Evolutionary conservation across 2,113 vertebrate species (phyloP), one percentile per base, ranked within the genome.

Genomic region (Platichthys stellatus): DNA sequence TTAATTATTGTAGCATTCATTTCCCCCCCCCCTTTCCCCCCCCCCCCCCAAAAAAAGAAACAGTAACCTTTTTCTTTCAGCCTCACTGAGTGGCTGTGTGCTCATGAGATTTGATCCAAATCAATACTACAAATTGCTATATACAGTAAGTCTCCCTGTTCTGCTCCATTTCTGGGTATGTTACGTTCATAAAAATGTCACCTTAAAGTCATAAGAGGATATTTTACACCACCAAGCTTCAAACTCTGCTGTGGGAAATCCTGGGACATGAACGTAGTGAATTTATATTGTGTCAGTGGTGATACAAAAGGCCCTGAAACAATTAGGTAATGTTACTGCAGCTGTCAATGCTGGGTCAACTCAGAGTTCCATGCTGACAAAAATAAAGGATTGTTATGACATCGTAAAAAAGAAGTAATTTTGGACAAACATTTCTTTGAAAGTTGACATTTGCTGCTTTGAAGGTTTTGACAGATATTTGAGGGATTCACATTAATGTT

Each of bases 1-100:
- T 80, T 12, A 66, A 69, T 74, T 1, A 54, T 76, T 35, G 69
- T n/a, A 35, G 59, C 59, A 51, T 45, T 18, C 21, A 35, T 51
- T 51, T 51, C 47, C 26, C 26, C 26, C 26, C 4, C 26, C 26
- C 26, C 4, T 51, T 17, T 3, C 26, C 26, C 26, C 4, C 26
- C 26, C 26, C 4, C 23, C 23, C 23, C 47, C 47, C 0, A 13
- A 43, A 43, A 13, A 43, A 43, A 13, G 3, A 11, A 43, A 43
- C 12, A 43, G 40, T 43, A 43, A 43, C 40, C 40, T 43, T 43
- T 43, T 43, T 43, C 40, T 43, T 43, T 13, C 40, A 43, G 40
- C 11, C 38, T 43, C 40, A 13, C 12, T 49, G 45, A 49, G 45
- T 49, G 17, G 15, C 15, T 53, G 17, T n/a, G 23, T 28, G 43